Base-by-base conservation (phyloP, 2,888 invertebrate genomes). In the Oxystoma pomonae region DNA sequence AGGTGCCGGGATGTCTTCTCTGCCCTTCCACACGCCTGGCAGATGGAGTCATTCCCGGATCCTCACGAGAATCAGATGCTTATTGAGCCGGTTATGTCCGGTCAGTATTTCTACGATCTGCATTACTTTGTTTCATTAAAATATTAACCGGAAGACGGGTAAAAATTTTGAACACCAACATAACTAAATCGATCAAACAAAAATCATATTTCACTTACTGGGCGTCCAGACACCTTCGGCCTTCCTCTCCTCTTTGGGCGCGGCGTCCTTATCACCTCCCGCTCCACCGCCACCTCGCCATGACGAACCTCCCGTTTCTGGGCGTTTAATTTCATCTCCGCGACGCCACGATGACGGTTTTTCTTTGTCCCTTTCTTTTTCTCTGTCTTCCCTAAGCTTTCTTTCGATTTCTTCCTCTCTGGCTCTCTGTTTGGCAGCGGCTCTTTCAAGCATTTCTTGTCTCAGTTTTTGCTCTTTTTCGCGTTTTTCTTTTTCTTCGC, bases 351-450 rank as follows among this genome's bases (percentile, higher is more conserved):
- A 16, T 12, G 16, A 9, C 16, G 55, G 50, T n/a, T 65, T 61
- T n/a, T 62, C 60, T 12, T 53, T 53, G 1, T 22, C 57, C 22
- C 50, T 12, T 1, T 17, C 58, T 16, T 21, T 63, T 16, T 60
- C 58, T 55, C 58, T 59, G 16, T 60, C 62, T 57, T 88, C 87
- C 2, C 17, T 0, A n/a, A 68, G 22, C 60, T 69, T 70, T 35
- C 64, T 63, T 58, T 71, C 74, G 50, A 89, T 84, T 69, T 91
- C 91, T 5, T 89, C 90, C 65, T 92, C 90, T 70, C 87, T 87
- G 16, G 86, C 87, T 52, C 87, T 83, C 1, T 84, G 85, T 69
- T 86, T 87, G 16, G 88, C 88, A 2, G 87, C 87, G 0, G 83
- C 82, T 58, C 87, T 84, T 50, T 90, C 88, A 53, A 88, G 76